Evolutionary conservation across 2,113 vertebrate genomes (phyloP), one percentile per base, ranked within the genome.

Genomic region (Athene cunicularia): DNA sequence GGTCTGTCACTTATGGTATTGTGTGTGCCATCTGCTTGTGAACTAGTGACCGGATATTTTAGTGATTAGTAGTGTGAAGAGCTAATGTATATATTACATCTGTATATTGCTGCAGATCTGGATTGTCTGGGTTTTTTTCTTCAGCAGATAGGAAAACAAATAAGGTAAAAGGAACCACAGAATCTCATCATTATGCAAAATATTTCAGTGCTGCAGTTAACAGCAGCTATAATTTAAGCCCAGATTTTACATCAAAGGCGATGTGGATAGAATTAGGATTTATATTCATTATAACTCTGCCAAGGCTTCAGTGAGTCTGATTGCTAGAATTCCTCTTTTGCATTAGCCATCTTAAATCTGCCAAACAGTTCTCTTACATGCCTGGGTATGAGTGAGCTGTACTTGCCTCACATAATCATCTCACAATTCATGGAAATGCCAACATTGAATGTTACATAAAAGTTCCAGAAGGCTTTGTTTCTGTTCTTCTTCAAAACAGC

Each of bases 251-350:
- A 93, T 95, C 82, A 93, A 90, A 95, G 95, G 68, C 41, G 3
- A 32, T 28, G 27, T 26, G 56, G 68, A 86, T 74, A 93, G 94
- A 95, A 86, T 94, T 91, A 95, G 86, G 82, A 73, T 97, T 96
- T 95, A 43, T 93, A 84, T 75, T 89, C 28, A 76, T 93, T 91
- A 49, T 93, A 88, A 93, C 92, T 96, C 80, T 82, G 64, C 87
- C 94, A 73, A 71, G 84, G 74, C 68, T 89, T 88, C 80, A 49
- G 93, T 56, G 84, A 72, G 35, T 80, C 30, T 77, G 87, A 87
- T 83, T 91, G 92, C 87, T 86, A 83, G 70, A 92, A 89, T 93
- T 94, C 85, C 94, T 92, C 70, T 80, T 96, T 86, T 85, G 85
- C 93, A 79, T 84, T 72, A 86, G 60, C 30, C 11, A 5, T 28